Conservation (phyloP, 2,797 vertebrate genomes). For the Tragopan temminckii region DNA sequence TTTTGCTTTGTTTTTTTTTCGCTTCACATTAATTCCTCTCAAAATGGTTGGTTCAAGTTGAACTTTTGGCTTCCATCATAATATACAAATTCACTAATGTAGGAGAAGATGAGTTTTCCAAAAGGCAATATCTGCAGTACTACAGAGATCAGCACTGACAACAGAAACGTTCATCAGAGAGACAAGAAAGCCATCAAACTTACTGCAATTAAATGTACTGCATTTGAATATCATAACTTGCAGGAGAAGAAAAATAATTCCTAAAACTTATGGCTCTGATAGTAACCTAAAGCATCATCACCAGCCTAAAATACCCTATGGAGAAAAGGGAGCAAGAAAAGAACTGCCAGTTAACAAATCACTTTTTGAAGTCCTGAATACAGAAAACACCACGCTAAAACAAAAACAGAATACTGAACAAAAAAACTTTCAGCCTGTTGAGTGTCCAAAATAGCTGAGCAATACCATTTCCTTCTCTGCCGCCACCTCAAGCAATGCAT, state of each 20-base stretch:
- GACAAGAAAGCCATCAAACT: neutral
- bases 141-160: neutral
- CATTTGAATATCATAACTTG: neutral
- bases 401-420: neutral
- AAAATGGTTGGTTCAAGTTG: neutral
- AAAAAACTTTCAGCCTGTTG: neutral
- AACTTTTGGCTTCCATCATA: neutral
- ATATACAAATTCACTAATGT: accelerated
- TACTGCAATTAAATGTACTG: neutral
- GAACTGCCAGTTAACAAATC: neutral
- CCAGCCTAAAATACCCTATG: neutral
- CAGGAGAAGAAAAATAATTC: neutral
- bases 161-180: neutral
- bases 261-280: neutral
- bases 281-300: neutral
- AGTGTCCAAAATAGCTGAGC: neutral
- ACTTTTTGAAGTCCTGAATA: neutral
- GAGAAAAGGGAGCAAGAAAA: neutral
- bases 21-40: neutral
- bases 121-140: neutral
- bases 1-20: neutral
- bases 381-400: neutral
- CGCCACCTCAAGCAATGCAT: neutral
- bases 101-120: neutral
- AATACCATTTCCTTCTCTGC: neutral